Conservation (phyloP, 1,140 invertebrate genomes). For the Choristoneura fumiferana region DNA sequence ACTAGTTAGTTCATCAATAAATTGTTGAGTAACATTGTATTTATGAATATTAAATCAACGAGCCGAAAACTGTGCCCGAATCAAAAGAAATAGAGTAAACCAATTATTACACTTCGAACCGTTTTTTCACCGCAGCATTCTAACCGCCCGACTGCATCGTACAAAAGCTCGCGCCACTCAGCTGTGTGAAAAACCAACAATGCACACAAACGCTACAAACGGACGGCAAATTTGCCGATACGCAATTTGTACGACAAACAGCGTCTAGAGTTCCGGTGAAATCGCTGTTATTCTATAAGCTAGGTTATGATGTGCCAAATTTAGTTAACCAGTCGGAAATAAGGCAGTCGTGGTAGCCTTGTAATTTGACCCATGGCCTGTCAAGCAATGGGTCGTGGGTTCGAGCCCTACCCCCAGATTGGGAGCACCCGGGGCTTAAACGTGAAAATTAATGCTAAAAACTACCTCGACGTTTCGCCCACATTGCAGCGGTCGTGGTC, state of each 20-base stretch:
- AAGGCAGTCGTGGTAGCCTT: too few relatives aligned
- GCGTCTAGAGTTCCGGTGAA: constrained; percentile 5
- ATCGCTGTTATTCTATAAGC: constrained; percentile 10
- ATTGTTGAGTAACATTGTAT: constrained; percentile 1
- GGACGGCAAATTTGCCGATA: constrained; percentile 62
- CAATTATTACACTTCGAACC: background rate
- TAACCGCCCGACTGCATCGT: constrained; percentile 29
- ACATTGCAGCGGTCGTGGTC: too few relatives aligned
- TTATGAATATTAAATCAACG: background rate
- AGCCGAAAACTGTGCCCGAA: background rate
- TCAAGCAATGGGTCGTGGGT: too few relatives aligned
- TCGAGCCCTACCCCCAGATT: too few relatives aligned
- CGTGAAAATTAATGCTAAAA: too few relatives aligned
- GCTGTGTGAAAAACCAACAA: constrained; percentile 69
- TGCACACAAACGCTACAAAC: constrained; percentile 31
- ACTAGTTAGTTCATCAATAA: constrained; percentile 4
- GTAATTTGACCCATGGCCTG: too few relatives aligned
- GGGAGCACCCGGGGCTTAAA: too few relatives aligned
- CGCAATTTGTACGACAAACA: constrained; percentile 45
- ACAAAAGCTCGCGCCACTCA: constrained; percentile 31
- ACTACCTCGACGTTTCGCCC: too few relatives aligned
- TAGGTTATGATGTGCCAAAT: constrained; percentile 5
- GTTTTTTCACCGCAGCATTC: constrained; percentile 18
- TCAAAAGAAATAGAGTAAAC: background rate
- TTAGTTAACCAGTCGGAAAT: too few relatives aligned